A percentile compares a stretch with the other conserved stretches of the same genome.
phyloP scores from a whole-genome alignment of 2,888 invertebrate genomes.

The Cynaeus angustus region DNA sequence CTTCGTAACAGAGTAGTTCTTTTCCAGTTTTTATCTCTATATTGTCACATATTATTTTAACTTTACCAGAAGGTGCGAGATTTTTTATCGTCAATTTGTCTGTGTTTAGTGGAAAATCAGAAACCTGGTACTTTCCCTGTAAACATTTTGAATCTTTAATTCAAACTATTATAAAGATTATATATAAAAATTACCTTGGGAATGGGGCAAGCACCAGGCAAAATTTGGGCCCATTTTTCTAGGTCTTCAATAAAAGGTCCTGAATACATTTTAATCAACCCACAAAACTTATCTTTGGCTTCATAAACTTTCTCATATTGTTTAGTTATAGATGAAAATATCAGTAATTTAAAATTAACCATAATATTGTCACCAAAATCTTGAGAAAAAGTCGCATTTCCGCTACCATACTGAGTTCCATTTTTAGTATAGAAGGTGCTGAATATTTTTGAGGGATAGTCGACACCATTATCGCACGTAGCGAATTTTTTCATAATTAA shows the following conservation, averaged over 20 bases:
- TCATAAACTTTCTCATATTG: not conserved
- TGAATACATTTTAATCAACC: not conserved
- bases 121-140: conserved; percentile 18
- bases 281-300: conserved; percentile 14
- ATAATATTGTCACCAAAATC: conserved; percentile 20
- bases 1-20: not conserved
- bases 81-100: conserved; percentile 12
- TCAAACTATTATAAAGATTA: not conserved
- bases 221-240: conserved; percentile 20
- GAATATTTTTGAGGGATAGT: conserved; percentile 5
- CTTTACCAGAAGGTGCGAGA: conserved; percentile 3
- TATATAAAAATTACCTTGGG: conserved; percentile 9
- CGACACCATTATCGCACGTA: conserved; percentile 2
- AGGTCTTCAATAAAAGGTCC: conserved; percentile 23
- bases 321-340: too few relatives aligned
- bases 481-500: conserved; percentile 3
- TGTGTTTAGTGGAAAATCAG: conserved; percentile 9
- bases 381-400: conserved; percentile 7
- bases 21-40: conserved; percentile 1
- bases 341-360: not conserved
- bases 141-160: too few relatives aligned
- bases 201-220: conserved; percentile 27
- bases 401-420: not conserved
- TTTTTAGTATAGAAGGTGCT: not conserved
- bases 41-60: not conserved